Conservation (phyloP, 2,797 vertebrate species). For the Bryconaethiops microstoma region DNA sequence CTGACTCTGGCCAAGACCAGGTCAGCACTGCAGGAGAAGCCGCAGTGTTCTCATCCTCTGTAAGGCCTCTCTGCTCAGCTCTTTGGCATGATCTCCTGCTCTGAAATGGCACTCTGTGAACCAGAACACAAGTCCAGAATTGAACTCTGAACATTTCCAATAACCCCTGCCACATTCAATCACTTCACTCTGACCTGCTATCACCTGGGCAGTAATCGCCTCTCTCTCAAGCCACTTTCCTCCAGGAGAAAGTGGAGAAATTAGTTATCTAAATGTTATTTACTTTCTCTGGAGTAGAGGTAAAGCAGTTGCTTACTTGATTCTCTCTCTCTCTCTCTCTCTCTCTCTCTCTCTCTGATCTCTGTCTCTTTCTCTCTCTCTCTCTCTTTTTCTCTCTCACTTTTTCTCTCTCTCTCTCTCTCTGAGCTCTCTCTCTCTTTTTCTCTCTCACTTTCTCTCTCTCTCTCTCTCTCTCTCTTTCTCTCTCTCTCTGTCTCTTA, state of each 20-base stretch:
- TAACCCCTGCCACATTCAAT: conserved; percentile 57
- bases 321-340: neutral
- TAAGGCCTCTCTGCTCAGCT: conserved; percentile 30
- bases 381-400: neutral
- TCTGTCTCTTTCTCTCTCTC: neutral
- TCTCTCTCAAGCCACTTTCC: conserved; percentile 6
- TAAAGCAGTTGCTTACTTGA: conserved; percentile 4
- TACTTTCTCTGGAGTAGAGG: conserved; percentile 17
- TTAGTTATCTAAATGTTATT: conserved; percentile 37
- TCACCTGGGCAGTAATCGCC: conserved; percentile 22
- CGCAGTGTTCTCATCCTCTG: conserved; percentile 37
- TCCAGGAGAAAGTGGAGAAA: conserved; percentile 8
- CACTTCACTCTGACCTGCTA: conserved; percentile 30
- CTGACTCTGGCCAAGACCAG: conserved; percentile 23
- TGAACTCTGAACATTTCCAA: conserved; percentile 56
- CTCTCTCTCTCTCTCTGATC: neutral
- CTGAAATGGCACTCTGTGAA: conserved; percentile 51
- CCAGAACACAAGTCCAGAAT: conserved; percentile 54
- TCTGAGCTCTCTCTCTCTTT: neutral
- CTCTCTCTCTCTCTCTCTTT: neutral
- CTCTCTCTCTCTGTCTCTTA: neutral
- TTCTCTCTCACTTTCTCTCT: no score
- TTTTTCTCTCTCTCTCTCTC: neutral
- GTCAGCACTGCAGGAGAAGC: conserved; percentile 32
- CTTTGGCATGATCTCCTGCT: conserved; percentile 22